Percentiles rank a stretch among this genome's conserved stretches.
phyloP scores from a whole-genome alignment of 64 coral and sea anemone genomes.

The Actinia equina region DNA sequence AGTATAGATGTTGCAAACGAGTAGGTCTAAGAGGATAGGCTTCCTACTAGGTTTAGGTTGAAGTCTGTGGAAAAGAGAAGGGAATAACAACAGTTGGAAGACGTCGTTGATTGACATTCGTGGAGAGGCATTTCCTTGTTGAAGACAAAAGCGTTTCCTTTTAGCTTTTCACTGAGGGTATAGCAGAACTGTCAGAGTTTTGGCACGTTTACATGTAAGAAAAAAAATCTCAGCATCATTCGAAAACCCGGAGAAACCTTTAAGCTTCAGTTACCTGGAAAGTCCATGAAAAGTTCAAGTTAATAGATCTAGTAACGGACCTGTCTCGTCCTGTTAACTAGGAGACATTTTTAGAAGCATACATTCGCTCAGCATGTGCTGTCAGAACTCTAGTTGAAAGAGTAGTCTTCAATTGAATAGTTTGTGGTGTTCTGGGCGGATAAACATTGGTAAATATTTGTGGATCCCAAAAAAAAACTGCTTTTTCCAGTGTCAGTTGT shows the following conservation, averaged over 20 bases:
- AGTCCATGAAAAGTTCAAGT: neutral
- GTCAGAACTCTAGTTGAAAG: neutral
- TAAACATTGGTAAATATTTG: constrained; percentile 30
- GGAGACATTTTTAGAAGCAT: neutral
- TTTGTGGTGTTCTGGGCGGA: constrained; percentile 10
- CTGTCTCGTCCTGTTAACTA: neutral
- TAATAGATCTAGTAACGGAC: neutral
- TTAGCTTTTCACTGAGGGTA: neutral
- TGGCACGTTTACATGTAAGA: neutral
- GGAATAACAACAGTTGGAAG: neutral
- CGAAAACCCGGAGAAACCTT: neutral
- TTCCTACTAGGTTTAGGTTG: neutral
- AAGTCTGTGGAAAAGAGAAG: neutral
- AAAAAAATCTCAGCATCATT: neutral
- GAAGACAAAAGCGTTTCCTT: neutral
- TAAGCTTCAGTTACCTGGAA: neutral
- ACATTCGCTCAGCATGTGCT: neutral
- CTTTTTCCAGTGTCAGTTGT: neutral
- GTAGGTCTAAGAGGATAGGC: neutral
- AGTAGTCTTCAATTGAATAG: neutral
- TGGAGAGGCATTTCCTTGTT: constrained; percentile 15
- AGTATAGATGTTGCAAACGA: neutral
- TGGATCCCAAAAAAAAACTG: neutral
- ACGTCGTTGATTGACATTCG: neutral
- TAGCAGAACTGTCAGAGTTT: neutral